These are phyloP conservation scores for Pipra filicauda DNA, from an alignment of 2,113 vertebrate species.

Conservation along the genomic window DNA sequence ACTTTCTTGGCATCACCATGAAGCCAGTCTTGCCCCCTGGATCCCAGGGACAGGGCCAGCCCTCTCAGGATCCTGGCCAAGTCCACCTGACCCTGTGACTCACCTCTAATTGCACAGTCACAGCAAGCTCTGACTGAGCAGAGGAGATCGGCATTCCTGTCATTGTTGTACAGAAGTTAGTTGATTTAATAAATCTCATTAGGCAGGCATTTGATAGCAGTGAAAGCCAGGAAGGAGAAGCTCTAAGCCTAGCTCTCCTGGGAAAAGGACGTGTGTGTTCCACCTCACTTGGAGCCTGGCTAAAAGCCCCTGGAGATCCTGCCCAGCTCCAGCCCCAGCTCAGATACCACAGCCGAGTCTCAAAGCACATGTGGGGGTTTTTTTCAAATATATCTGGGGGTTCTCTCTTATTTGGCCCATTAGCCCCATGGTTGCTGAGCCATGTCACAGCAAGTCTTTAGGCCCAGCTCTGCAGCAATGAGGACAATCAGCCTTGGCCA, in stretches of 20 bases:
- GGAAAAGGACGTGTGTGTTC: not conserved
- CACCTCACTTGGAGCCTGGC: not conserved
- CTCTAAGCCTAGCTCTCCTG: not conserved
- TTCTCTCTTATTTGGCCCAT: not conserved
- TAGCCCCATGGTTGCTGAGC: accelerated
- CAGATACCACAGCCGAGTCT: accelerated
- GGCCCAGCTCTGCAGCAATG: not conserved
- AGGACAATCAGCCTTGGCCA: accelerated
- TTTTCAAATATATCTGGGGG: not conserved
- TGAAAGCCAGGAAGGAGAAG: not conserved
- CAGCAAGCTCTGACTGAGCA: not conserved
- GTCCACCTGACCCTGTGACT: not conserved
- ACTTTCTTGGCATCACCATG: not conserved
- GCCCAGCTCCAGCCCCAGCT: not conserved
- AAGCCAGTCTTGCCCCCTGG: not conserved
- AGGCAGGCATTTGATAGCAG: not conserved
- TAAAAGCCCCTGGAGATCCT: not conserved
- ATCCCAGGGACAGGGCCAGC: not conserved
- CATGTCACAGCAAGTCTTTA: not conserved
- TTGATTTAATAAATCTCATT: not conserved
- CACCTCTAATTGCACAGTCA: not conserved
- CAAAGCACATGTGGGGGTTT: accelerated
- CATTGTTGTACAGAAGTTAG: not conserved
- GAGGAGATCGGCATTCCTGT: not conserved
- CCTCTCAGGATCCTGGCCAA: not conserved